Conservation (phyloP, 2,888 invertebrate species). For the Spilarctia lutea region DNA sequence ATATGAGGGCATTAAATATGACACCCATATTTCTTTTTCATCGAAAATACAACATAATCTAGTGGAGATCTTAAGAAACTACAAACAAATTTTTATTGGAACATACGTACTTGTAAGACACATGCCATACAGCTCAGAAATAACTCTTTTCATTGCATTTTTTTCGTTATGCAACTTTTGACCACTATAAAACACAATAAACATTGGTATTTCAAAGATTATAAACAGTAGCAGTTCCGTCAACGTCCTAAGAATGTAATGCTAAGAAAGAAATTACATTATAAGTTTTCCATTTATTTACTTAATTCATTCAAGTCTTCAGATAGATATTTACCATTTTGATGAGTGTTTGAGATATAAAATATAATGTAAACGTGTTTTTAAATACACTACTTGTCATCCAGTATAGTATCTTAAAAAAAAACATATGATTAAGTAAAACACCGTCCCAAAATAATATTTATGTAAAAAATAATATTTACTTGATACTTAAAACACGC, state of each 20-base stretch:
- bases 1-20: too few species aligned
- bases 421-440: too few species aligned
- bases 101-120: not conserved
- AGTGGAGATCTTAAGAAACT: too few species aligned
- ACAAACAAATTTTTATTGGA: too few species aligned
- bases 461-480: not conserved
- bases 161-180: constrained; percentile 7
- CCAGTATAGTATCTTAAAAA: too few species aligned
- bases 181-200: constrained; percentile 4
- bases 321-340: not conserved
- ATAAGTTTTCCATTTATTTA: not conserved
- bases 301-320: too few species aligned
- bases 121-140: not conserved
- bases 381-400: too few species aligned
- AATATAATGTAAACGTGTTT: not conserved
- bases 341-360: not conserved
- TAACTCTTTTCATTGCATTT: not conserved
- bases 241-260: not conserved
- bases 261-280: not conserved
- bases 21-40: too few species aligned
- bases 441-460: not conserved
- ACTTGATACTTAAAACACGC: constrained; percentile 7
- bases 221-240: not conserved
- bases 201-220: not conserved
- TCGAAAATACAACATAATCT: too few species aligned